phyloP scores from a whole-genome alignment of 2,113 vertebrate species.

The Ctenodactylus gundi region DNA sequence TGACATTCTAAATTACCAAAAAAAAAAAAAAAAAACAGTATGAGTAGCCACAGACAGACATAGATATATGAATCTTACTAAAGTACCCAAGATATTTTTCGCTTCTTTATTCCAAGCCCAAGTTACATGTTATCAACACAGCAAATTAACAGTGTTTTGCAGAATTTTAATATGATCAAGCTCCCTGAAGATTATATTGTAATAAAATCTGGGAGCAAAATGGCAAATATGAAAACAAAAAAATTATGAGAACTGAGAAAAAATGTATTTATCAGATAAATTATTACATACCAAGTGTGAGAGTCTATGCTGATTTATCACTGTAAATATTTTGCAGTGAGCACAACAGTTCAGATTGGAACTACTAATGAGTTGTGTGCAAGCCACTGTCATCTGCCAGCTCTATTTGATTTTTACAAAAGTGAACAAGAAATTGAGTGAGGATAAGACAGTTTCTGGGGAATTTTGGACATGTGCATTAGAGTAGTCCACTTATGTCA shows the following conservation, averaged over 20 bases:
- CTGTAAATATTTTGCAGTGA: not conserved
- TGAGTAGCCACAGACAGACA: not conserved
- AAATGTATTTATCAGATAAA: not conserved
- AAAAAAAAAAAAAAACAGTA: not conserved
- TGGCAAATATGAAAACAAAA: not conserved
- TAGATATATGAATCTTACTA: not conserved
- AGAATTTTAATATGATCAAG: not conserved
- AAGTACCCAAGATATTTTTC: not conserved
- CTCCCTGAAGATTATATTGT: not conserved
- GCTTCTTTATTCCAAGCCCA: not conserved
- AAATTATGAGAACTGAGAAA: not conserved
- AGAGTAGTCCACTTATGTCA: not conserved
- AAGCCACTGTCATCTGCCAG: not conserved
- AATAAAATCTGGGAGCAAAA: not conserved
- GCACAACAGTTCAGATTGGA: not conserved
- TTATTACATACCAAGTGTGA: not conserved
- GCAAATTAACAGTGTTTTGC: not conserved
- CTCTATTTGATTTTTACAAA: not conserved
- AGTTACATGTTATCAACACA: not conserved
- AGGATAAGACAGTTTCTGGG: not conserved
- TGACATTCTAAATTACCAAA: not conserved
- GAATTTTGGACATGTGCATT: not conserved
- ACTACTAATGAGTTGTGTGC: not conserved
- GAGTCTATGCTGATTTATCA: not conserved
- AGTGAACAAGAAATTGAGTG: not conserved